Base-by-base conservation (phyloP, 2,888 invertebrate species). In the Torymus aiolomorphi region DNA sequence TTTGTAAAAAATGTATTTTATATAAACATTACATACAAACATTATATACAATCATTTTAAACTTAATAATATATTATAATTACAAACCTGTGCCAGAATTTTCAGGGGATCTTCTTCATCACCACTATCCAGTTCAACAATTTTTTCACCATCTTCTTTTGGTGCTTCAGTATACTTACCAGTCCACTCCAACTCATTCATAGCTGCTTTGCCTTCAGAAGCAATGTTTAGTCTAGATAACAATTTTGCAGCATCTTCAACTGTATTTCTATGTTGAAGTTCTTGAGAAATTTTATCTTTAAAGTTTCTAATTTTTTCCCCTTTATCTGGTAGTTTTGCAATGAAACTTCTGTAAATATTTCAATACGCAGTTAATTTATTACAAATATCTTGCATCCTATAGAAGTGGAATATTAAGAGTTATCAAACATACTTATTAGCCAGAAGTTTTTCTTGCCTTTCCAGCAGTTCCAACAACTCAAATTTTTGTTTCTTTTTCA, bases 111-210 rank as follows among this genome's bases (percentile, higher is more conserved):
- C 92, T 84, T 92, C 92, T 13, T 92, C 92, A 85, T 93, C 93
- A 67, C 93, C 93, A 82, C 93, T 93, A 86, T 93, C 93, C 1
- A 93, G 91, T 86, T 92, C 92, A 18, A 92, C 84, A 63, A 86
- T 86, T 80, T 91, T 90, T n/a, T 85, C 84, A 13, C 81, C 84
- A n/a, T 89, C 85, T 5, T 84, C 84, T 18, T 76, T 51, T 62
- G 87, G 86, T 20, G 85, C 87, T 16, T 90, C 87, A 18, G 74
- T 82, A 80, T 91, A 88, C 84, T 91, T 91, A 51, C 92, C 92
- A 20, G 92, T 91, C 94, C 94, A 94, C 91, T 94, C 94, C 1
- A 94, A 86, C 86, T 92, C 90, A 86, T 92, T 92, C 76, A 93
- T 90, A 4, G 91, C 88, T 65, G 91, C 87, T 84, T 92, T 92